Percentiles rank a stretch among this genome's conserved stretches.
Conservation (phyloP, 2,113 vertebrate genomes). For the Cyphomyrus discorhynchus region DNA sequence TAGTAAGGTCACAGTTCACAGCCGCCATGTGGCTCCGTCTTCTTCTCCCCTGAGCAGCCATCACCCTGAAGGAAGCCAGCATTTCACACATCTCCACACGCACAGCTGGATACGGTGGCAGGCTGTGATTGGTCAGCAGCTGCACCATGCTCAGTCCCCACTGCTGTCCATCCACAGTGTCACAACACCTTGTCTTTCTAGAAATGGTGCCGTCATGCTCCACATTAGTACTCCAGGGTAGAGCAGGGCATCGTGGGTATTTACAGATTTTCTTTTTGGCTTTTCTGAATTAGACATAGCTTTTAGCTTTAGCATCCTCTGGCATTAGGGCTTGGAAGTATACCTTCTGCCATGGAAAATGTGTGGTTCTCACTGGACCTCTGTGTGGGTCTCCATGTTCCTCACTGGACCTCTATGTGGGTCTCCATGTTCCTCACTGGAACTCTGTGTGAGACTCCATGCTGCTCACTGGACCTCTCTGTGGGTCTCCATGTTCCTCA, state of each 20-base stretch:
- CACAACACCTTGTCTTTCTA: too few relatives aligned
- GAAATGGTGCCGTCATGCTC: too few relatives aligned
- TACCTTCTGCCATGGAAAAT: too few relatives aligned
- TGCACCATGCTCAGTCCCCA: constrained; percentile 16
- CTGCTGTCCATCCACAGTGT: too few relatives aligned
- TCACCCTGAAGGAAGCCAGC: background rate
- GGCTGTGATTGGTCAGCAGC: constrained; percentile 32
- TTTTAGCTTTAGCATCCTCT: too few relatives aligned
- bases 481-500: background rate
- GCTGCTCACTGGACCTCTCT: too few relatives aligned
- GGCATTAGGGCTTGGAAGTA: too few relatives aligned
- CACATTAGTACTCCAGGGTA: too few relatives aligned
- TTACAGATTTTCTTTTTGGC: too few relatives aligned
- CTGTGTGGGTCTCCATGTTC: background rate
- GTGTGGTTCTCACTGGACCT: background rate
- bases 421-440: background rate
- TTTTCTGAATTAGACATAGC: too few relatives aligned
- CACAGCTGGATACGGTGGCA: background rate
- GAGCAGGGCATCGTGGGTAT: too few relatives aligned
- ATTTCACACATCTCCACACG: background rate
- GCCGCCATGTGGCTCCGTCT: background rate
- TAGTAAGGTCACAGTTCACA: background rate
- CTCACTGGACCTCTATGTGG: background rate
- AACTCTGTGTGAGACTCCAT: background rate
- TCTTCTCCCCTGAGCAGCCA: background rate